Evolutionary conservation across 2,797 vertebrate species (phyloP).

Genomic region (Hippoglossus hippoglossus): DNA sequence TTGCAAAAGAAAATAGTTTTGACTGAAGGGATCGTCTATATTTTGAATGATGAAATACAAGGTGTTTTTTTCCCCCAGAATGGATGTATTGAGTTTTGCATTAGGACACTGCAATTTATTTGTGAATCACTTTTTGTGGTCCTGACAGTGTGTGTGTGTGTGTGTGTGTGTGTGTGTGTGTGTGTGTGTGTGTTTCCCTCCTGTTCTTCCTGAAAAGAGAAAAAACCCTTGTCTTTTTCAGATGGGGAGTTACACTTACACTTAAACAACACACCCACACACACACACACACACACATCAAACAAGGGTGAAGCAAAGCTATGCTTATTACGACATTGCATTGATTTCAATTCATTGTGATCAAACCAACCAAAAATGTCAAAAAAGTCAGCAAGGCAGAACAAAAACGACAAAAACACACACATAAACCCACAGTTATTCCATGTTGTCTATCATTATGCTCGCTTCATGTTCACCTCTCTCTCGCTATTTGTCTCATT

Average conservation of each 20-base stretch:
- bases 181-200: no score
- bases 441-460: constrained; percentile 37
- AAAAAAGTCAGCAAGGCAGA: no score
- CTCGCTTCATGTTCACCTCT: constrained; percentile 33
- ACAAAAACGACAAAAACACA: neutral
- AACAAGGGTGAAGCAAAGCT: no score
- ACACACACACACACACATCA: constrained; percentile 23
- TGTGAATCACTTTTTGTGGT: constrained; percentile 28
- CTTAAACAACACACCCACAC: neutral
- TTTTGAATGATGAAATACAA: constrained; percentile 37
- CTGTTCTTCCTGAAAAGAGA: neutral
- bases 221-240: constrained; percentile 49
- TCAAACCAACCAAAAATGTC: no score
- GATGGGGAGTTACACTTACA: neutral
- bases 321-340: neutral
- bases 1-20: constrained; percentile 32
- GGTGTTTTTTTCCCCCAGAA: neutral
- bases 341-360: neutral
- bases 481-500: constrained; percentile 21
- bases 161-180: no score
- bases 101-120: constrained; percentile 25
- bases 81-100: constrained; percentile 21
- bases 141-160: neutral
- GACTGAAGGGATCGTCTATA: constrained; percentile 32
- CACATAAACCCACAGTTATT: constrained; percentile 16